Evolutionary conservation across 2,888 invertebrate species (phyloP).

Genomic region (Eristalis tenax): DNA sequence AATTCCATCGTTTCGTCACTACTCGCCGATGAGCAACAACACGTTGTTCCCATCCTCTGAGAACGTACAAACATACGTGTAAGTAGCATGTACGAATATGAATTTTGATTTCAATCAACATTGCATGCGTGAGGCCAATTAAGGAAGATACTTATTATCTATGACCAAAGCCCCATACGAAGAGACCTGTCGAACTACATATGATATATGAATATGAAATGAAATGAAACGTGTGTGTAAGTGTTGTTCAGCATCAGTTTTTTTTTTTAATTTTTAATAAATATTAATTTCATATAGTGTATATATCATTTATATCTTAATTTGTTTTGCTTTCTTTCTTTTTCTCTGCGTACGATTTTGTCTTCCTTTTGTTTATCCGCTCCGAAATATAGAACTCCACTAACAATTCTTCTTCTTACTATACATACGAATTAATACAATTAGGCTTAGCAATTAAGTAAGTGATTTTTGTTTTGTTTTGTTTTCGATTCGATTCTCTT

Average conservation of each 20-base stretch:
- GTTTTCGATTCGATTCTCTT: not conserved
- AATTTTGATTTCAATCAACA: slow-evolving; percentile 40
- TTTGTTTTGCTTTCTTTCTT: slow-evolving; percentile 1
- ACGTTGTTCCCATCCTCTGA: not conserved
- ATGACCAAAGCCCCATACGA: not conserved
- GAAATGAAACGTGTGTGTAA: slow-evolving; percentile 38
- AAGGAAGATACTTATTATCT: slow-evolving; percentile 1
- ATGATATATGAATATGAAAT: slow-evolving; percentile 10
- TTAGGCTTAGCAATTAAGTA: slow-evolving; percentile 58
- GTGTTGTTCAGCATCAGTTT: slow-evolving; percentile 54
- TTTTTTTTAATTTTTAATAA: slow-evolving; percentile 54
- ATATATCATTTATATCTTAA: slow-evolving; percentile 27
- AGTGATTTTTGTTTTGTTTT: slow-evolving; percentile 15
- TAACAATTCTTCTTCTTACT: slow-evolving; percentile 34
- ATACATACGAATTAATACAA: slow-evolving; percentile 55
- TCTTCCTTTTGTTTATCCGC: not conserved
- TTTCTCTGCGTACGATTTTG: slow-evolving; percentile 3
- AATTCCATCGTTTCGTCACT: not conserved
- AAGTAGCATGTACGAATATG: slow-evolving; percentile 34
- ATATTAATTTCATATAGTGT: slow-evolving; percentile 51
- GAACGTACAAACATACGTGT: not conserved
- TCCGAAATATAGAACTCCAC: slow-evolving; percentile 10
- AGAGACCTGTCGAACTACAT: not conserved
- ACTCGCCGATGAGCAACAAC: not conserved
- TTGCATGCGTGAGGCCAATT: slow-evolving; percentile 48